Evolutionary conservation across 2,888 invertebrate genomes (phyloP).

Genomic region (Catocala nupta): DNA sequence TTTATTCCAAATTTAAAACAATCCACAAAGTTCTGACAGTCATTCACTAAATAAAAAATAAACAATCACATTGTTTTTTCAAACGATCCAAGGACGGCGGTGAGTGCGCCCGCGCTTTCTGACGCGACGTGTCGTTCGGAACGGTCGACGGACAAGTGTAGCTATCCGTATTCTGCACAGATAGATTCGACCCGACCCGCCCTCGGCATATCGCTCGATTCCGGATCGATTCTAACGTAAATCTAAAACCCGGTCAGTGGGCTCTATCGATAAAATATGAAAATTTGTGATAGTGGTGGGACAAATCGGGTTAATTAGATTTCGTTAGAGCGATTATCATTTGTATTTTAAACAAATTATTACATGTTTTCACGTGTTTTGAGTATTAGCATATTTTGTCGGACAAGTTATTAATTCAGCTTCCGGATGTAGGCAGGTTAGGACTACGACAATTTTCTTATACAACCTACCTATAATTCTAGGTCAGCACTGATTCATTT

Average conservation of each 20-base stretch:
- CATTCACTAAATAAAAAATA: slow-evolving; percentile 47
- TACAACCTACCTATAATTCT: no score
- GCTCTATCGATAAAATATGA: slow-evolving; percentile 49
- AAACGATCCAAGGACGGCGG: slow-evolving; percentile 40
- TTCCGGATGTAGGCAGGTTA: slow-evolving; percentile 10
- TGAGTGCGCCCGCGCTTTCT: slow-evolving; percentile 46
- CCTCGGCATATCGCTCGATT: slow-evolving; percentile 54
- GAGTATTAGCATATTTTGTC: slow-evolving; percentile 23
- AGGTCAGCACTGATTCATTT: no score
- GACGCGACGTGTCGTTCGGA: slow-evolving; percentile 49
- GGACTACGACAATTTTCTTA: no score
- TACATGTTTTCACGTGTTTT: slow-evolving; percentile 9
- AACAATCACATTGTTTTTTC: slow-evolving; percentile 50
- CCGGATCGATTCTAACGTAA: slow-evolving; percentile 46
- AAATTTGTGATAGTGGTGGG: slow-evolving; percentile 45
- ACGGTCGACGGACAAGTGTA: slow-evolving; percentile 51
- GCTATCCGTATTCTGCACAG: slow-evolving; percentile 49
- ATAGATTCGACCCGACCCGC: slow-evolving; percentile 51
- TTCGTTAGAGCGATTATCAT: slow-evolving; percentile 20
- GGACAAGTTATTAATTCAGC: slow-evolving; percentile 1
- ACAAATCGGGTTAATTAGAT: slow-evolving; percentile 47
- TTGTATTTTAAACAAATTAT: slow-evolving; percentile 10
- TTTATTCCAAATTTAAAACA: slow-evolving; percentile 36
- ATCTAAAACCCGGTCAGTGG: slow-evolving; percentile 51
- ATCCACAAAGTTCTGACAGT: slow-evolving; percentile 42